Conservation (phyloP, 2,113 vertebrate genomes). For the Ivindomyrus marchei region DNA sequence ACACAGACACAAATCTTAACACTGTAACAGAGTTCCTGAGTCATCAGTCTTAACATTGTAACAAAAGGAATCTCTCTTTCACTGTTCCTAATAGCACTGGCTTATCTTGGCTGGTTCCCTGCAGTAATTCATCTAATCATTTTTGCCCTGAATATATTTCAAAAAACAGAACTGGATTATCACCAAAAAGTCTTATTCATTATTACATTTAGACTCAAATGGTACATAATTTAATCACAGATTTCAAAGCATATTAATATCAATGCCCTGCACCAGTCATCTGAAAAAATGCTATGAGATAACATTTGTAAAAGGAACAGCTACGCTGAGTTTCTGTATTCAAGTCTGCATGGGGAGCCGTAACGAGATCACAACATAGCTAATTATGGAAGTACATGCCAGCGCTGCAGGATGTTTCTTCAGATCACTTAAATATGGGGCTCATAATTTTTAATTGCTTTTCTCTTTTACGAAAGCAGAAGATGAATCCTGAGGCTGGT, state of each 20-base stretch:
- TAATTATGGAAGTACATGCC: neutral
- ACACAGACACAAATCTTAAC: neutral
- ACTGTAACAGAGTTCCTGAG: constrained; percentile 32
- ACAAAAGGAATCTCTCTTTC: neutral
- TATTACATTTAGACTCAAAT: constrained; percentile 3
- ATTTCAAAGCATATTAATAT: constrained; percentile 8
- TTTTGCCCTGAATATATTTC: neutral
- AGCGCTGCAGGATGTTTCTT: neutral
- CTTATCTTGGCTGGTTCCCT: neutral
- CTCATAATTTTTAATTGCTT: neutral
- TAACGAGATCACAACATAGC: neutral
- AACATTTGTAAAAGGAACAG: neutral
- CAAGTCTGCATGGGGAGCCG: neutral
- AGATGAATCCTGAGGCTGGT: neutral
- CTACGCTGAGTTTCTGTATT: neutral
- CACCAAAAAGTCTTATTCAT: neutral
- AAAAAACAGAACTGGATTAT: constrained; percentile 2
- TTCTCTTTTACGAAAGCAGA: neutral
- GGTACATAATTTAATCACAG: constrained; percentile 6
- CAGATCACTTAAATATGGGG: neutral
- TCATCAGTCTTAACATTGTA: constrained; percentile 69
- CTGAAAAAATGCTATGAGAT: neutral
- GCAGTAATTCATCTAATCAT: neutral
- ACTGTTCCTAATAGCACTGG: neutral
- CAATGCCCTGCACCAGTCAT: neutral